phyloP scores from a whole-genome alignment of 1,140 invertebrate species.

The Drosophila kanapiae region DNA sequence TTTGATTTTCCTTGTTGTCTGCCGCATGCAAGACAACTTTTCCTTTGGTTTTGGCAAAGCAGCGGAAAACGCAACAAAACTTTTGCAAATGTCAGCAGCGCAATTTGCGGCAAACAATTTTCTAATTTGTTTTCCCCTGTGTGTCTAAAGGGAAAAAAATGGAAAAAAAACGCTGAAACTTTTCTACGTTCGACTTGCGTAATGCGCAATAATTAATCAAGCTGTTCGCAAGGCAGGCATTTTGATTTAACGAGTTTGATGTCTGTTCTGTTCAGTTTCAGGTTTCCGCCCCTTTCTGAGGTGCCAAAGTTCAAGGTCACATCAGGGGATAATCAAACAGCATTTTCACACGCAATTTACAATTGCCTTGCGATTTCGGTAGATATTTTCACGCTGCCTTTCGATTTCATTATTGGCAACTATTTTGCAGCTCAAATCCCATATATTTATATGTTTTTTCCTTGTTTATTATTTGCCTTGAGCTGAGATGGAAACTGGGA shows the following conservation, averaged over 20 bases:
- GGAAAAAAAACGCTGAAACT: slow-evolving; percentile 17
- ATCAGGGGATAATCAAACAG: slow-evolving; percentile 46
- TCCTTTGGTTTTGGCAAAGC: slow-evolving; percentile 14
- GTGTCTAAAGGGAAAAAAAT: slow-evolving; percentile 6
- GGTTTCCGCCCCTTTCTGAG: not conserved
- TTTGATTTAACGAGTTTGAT: slow-evolving; percentile 60
- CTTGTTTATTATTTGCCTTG: slow-evolving; percentile 9
- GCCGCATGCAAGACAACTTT: slow-evolving; percentile 47
- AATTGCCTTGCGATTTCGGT: slow-evolving; percentile 26
- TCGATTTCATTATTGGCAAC: slow-evolving; percentile 59
- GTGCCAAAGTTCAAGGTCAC: slow-evolving; percentile 71
- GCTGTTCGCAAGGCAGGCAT: slow-evolving; percentile 23
- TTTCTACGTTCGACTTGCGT: slow-evolving; percentile 44
- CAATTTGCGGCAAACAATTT: slow-evolving; percentile 63
- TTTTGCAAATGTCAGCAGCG: slow-evolving; percentile 70
- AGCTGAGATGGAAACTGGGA: slow-evolving; percentile 33
- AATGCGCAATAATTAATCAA: slow-evolving; percentile 77
- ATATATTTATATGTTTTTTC: not conserved
- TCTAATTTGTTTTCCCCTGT: slow-evolving; percentile 66
- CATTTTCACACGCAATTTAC: slow-evolving; percentile 62
- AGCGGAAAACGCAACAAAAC: slow-evolving; percentile 24
- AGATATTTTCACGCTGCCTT: slow-evolving; percentile 30
- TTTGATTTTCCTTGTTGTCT: not conserved
- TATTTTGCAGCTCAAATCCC: slow-evolving; percentile 27
- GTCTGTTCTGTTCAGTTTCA: slow-evolving; percentile 21